Percentiles rank a stretch among this genome's conserved stretches.
phyloP scores from a whole-genome alignment of 2,888 invertebrate species.

The Callosobruchus maculatus region DNA sequence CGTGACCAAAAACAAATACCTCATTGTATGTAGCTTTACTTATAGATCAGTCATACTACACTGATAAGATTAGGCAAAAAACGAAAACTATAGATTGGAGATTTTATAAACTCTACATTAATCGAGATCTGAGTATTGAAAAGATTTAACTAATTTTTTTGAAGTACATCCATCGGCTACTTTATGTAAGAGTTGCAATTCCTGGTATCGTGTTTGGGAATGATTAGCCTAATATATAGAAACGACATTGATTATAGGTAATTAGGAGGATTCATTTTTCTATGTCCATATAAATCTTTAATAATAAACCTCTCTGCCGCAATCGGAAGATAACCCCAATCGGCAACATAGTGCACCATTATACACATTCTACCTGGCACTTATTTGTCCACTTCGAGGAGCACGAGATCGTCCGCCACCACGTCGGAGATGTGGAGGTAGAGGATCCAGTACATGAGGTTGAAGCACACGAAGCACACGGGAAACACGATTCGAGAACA shows the following conservation, averaged over 20 bases:
- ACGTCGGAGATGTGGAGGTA: conserved; percentile 95
- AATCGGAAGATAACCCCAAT: background rate
- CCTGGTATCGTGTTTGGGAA: background rate
- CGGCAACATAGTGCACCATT: background rate
- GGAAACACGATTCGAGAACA: conserved; percentile 98
- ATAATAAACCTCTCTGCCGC: background rate
- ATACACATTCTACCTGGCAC: background rate
- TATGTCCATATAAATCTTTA: background rate
- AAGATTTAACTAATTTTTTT: no score
- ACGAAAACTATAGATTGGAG: no score
- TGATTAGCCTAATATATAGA: background rate
- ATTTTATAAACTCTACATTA: no score
- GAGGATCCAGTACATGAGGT: conserved; percentile 97
- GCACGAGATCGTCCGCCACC: conserved; percentile 88
- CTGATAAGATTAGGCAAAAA: no score
- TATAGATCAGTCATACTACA: no score
- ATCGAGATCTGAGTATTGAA: no score
- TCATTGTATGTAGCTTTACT: no score
- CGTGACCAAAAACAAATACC: no score
- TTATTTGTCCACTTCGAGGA: conserved; percentile 58
- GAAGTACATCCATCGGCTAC: no score
- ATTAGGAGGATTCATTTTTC: background rate
- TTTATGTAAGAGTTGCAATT: background rate
- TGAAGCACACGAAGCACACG: conserved; percentile 97
- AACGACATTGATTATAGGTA: background rate